A percentile compares a stretch with the other conserved stretches of the same genome.
Evolutionary conservation across 2,113 vertebrate species (phyloP).

Genomic region (Poeciliopsis prolifica): DNA sequence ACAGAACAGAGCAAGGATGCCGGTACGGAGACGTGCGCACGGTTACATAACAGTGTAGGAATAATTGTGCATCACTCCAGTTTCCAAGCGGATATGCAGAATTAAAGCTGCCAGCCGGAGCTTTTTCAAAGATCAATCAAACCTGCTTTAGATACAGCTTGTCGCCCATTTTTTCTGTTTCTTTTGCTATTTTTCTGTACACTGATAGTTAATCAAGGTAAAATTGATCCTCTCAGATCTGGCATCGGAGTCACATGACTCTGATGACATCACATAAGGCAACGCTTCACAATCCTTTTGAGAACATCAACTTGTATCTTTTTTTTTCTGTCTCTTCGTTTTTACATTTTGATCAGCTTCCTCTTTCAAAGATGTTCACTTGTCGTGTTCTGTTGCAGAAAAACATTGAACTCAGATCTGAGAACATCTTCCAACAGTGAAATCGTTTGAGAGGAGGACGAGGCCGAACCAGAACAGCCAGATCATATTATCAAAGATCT

Average conservation of each 20-base stretch:
- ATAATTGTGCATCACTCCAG: constrained; percentile 25
- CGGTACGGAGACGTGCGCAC: background rate
- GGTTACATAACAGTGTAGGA: constrained; percentile 64
- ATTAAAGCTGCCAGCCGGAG: background rate
- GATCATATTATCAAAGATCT: background rate
- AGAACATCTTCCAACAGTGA: background rate
- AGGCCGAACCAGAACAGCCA: background rate
- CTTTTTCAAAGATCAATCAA: too few species aligned
- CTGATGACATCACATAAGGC: background rate
- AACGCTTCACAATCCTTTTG: background rate
- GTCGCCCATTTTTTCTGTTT: too few species aligned
- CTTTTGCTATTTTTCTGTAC: too few species aligned
- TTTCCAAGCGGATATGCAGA: background rate
- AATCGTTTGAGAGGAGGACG: background rate
- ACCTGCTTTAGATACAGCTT: too few species aligned
- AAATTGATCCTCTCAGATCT: background rate
- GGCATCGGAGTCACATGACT: background rate
- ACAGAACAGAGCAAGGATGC: constrained; percentile 28
- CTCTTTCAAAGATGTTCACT: background rate
- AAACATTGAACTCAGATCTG: background rate
- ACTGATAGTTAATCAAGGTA: background rate
- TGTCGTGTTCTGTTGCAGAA: background rate
- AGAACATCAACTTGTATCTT: background rate
- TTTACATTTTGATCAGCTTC: background rate
- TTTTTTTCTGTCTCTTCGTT: background rate